A percentile compares a stretch with the other conserved stretches of the same genome.
These are phyloP conservation scores for Callithrix jacchus DNA, from an alignment of 2,113 vertebrate genomes.

Conservation along the genomic window DNA sequence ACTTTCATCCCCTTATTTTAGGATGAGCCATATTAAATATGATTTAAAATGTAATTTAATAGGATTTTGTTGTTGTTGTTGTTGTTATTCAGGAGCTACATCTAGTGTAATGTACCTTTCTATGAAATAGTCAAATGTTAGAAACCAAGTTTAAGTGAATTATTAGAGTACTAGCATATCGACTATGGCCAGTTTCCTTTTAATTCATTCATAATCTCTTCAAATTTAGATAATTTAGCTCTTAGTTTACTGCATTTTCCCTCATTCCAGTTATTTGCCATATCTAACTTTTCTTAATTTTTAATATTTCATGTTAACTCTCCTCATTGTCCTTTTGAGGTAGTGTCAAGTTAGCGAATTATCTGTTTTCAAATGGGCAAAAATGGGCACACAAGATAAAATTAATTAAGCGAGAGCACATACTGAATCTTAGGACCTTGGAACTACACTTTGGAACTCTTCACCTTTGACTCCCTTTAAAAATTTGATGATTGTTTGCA, in stretches of 20 bases:
- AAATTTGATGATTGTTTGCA: background rate
- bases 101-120: background rate
- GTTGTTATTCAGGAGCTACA: background rate
- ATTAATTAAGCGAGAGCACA: background rate
- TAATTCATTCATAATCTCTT: background rate
- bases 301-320: background rate
- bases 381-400: background rate
- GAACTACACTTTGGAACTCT: slow-evolving; percentile 31
- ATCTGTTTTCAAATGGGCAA: background rate
- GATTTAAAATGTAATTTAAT: background rate
- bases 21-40: background rate
- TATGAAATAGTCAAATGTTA: background rate
- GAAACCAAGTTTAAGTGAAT: background rate
- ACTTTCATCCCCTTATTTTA: background rate
- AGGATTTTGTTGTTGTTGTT: background rate
- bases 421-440: background rate
- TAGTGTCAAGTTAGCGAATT: background rate
- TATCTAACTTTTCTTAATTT: background rate
- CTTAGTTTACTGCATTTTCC: background rate
- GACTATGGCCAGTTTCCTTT: background rate
- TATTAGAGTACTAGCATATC: background rate
- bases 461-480: background rate
- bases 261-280: background rate
- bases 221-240: background rate
- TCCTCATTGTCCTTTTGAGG: background rate